Percentiles rank a stretch among this genome's conserved stretches.
These are phyloP conservation scores for Thalassophryne amazonica DNA, from an alignment of 2,797 vertebrate species.

Conservation along the genomic window DNA sequence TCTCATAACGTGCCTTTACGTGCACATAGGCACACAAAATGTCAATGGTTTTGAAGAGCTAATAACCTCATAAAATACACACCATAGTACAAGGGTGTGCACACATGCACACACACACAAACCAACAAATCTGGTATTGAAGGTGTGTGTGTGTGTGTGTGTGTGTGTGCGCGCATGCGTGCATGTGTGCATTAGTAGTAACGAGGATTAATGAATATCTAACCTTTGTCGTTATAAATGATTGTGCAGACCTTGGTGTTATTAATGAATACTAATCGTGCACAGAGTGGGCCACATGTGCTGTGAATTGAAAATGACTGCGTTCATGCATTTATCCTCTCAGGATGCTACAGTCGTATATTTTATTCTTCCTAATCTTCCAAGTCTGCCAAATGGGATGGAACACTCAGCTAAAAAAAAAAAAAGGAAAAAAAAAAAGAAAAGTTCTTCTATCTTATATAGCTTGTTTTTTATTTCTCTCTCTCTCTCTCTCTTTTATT, in stretches of 20 bases:
- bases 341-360: conserved; percentile 22
- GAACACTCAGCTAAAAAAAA: not conserved
- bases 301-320: conserved; percentile 51
- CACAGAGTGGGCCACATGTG: conserved; percentile 38
- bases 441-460: not conserved
- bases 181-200: conserved; percentile 22
- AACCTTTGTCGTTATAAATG: conserved; percentile 65
- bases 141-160: not conserved
- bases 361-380: conserved; percentile 43
- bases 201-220: conserved; percentile 70
- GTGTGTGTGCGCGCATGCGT: not conserved
- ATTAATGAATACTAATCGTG: conserved; percentile 72
- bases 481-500: too few relatives aligned
- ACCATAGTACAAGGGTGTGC: too few relatives aligned
- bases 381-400: conserved; percentile 36
- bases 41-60: too few relatives aligned
- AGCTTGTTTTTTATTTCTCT: conserved; percentile 13
- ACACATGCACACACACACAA: too few relatives aligned
- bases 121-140: too few relatives aligned
- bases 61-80: too few relatives aligned
- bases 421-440: not conserved
- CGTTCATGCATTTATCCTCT: conserved; percentile 37
- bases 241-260: conserved; percentile 34
- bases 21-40: too few relatives aligned
- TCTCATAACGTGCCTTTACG: too few relatives aligned